Conservation (phyloP, 2,888 invertebrate species). For the Aleiodes testaceus region DNA sequence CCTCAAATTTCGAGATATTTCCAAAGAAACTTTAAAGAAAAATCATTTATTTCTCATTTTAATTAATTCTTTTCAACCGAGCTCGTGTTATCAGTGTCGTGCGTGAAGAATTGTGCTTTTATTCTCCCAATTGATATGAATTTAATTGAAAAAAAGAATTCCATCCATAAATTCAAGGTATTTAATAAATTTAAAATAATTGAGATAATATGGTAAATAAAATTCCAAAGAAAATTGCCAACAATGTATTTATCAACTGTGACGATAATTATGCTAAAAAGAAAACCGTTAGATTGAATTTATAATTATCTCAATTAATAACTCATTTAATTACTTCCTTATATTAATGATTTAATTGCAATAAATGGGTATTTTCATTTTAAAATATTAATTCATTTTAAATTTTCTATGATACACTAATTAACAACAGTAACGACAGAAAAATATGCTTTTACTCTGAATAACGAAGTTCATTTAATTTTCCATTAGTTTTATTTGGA, state of each 20-base stretch:
- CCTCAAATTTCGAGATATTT: too few species aligned
- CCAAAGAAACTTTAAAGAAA: too few species aligned
- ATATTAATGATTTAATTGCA: slow-evolving; percentile 43
- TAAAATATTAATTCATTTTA: slow-evolving; percentile 42
- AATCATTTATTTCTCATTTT: not conserved
- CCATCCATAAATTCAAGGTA: too few species aligned
- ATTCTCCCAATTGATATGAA: not conserved
- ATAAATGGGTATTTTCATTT: slow-evolving; percentile 46
- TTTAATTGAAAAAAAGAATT: not conserved
- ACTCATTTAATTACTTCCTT: slow-evolving; percentile 30
- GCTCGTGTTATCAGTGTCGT: slow-evolving; percentile 16
- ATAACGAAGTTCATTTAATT: slow-evolving; percentile 47
- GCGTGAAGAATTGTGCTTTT: slow-evolving; percentile 33
- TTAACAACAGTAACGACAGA: slow-evolving; percentile 62
- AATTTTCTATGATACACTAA: slow-evolving; percentile 53
- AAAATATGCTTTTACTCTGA: slow-evolving; percentile 59
- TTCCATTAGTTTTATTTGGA: not conserved
- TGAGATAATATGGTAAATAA: slow-evolving; percentile 4
- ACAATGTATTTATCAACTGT: too few species aligned
- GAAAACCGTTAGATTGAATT: not conserved
- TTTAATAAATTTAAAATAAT: slow-evolving; percentile 5
- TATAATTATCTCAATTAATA: slow-evolving; percentile 3
- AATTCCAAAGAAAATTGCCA: too few species aligned
- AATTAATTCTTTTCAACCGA: not conserved
- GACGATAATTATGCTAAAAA: too few species aligned